phyloP scores from a whole-genome alignment of 2,113 vertebrate genomes.

The Pollachius pollachius region DNA sequence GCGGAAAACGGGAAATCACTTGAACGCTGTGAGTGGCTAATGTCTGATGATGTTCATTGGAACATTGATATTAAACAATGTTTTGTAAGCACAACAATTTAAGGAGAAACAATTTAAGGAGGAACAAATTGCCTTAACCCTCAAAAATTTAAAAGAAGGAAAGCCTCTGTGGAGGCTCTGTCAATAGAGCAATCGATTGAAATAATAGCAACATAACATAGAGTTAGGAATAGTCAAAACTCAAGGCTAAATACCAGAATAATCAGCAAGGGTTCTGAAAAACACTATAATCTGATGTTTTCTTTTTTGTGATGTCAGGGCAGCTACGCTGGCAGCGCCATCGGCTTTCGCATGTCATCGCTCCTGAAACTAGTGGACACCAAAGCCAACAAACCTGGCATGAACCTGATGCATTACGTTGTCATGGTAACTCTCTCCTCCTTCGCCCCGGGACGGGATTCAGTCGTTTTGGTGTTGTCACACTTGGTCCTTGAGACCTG shows the following conservation, averaged over 20 bases:
- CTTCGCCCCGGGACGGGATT: background rate
- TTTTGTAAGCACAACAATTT: too few relatives aligned
- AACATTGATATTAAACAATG: background rate
- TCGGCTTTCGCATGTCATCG: conserved; percentile 77
- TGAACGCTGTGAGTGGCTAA: conserved; percentile 76
- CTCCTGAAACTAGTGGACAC: conserved; percentile 77
- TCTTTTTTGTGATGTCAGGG: conserved; percentile 50
- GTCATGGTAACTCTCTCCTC: conserved; percentile 67
- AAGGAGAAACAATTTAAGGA: too few relatives aligned
- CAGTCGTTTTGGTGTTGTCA: background rate
- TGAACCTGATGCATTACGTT: conserved; percentile 83
- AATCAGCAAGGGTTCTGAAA: too few relatives aligned
- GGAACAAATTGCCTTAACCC: too few relatives aligned
- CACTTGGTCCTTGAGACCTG: background rate
- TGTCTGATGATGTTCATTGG: background rate
- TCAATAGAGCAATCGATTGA: too few relatives aligned
- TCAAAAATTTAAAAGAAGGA: too few relatives aligned
- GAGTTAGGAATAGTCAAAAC: too few relatives aligned
- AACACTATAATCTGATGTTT: too few relatives aligned
- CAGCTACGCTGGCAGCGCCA: conserved; percentile 75
- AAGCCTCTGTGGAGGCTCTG: too few relatives aligned
- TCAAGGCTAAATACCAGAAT: too few relatives aligned
- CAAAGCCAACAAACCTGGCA: conserved; percentile 79
- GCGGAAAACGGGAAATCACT: conserved; percentile 80
- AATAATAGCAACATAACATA: too few relatives aligned